Evolutionary conservation across 2,797 vertebrate genomes (phyloP), one percentile per base, ranked within the genome.

Genomic region (Aplochiton taeniatus): DNA sequence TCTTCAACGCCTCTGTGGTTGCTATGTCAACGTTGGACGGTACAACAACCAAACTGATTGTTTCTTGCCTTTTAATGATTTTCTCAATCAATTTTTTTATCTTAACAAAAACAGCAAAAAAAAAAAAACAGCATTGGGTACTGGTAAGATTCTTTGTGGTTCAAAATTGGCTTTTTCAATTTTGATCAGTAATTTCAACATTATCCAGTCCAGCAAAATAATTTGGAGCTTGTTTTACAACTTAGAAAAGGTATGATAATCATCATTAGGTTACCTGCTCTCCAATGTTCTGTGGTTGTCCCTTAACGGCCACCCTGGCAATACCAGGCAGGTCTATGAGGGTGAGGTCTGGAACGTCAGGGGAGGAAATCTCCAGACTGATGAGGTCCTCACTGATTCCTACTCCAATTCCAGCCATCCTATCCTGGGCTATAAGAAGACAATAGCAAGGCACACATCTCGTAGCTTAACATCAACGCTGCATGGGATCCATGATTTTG

Each of bases 291-390:
- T 74, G 80, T 10, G 94, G 93, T 69, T 97, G 95, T n/a, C 91
- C 83, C 9, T 90, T 91, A 14, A 95, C 80, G 0, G 95, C 90
- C 59, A 95, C 93, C 63, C 95, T 91, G 68, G 94, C 83, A 14
- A 96, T 96, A 44, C 95, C 94, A 0, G 96, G 95, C 16, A 98
- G 91, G 79, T 98, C 95, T 13, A 96, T 96, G 46, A 98, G 89
- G 0, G 95, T 97, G 77, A 98, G 87, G 20, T 98, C 95, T 0
- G 93, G 93, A 49, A 96, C 93, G 0, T 92, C 68, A 0, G 93
- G 82, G 16, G 95, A 96, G 11, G 45, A 66, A 16, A 98, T 77
- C 78, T 96, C 93, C 73, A 98, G 82, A 61, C 78, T 94, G 80
- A 98, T 96, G 31, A 95, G 88, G 4, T 95, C 82, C 0, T 73